phyloP scores from a whole-genome alignment of 2,113 vertebrate genomes.

The Corythaeola cristata region DNA sequence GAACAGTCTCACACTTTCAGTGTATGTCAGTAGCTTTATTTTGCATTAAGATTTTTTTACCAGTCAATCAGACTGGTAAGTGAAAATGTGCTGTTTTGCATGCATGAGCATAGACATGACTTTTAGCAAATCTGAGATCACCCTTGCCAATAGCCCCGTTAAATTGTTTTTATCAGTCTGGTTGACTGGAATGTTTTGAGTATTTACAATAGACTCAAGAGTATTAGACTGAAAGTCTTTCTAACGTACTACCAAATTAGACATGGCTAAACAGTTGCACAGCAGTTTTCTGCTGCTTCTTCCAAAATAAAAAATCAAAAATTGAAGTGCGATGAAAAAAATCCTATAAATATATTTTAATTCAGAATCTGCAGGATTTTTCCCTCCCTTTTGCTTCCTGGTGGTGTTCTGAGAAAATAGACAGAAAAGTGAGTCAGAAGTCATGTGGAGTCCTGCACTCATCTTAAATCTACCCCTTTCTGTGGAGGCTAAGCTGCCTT shows the following conservation, averaged over 20 bases:
- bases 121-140: slow-evolving; percentile 72
- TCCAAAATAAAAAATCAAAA: not conserved
- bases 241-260: slow-evolving; percentile 65
- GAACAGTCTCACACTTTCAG: not conserved
- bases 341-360: not conserved
- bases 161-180: slow-evolving; percentile 81
- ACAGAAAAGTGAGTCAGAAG: not conserved
- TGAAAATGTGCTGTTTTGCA: slow-evolving; percentile 60
- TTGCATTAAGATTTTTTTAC: slow-evolving; percentile 20
- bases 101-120: slow-evolving; percentile 54
- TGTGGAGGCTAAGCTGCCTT: not conserved
- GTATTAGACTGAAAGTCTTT: slow-evolving; percentile 70
- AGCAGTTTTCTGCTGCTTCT: slow-evolving; percentile 39
- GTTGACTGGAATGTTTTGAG: slow-evolving; percentile 77
- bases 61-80: slow-evolving; percentile 31
- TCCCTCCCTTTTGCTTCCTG: not conserved
- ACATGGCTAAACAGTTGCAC: slow-evolving; percentile 68
- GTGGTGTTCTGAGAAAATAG: not conserved
- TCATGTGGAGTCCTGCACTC: not conserved
- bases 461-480: not conserved
- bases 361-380: not conserved
- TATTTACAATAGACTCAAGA: slow-evolving; percentile 71
- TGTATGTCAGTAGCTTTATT: not conserved
- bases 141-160: slow-evolving; percentile 70
- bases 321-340: not conserved